Percentiles rank a stretch among this genome's conserved stretches.
phyloP scores from a whole-genome alignment of 2,797 vertebrate species.

The Spinibarbus caldwelli region DNA sequence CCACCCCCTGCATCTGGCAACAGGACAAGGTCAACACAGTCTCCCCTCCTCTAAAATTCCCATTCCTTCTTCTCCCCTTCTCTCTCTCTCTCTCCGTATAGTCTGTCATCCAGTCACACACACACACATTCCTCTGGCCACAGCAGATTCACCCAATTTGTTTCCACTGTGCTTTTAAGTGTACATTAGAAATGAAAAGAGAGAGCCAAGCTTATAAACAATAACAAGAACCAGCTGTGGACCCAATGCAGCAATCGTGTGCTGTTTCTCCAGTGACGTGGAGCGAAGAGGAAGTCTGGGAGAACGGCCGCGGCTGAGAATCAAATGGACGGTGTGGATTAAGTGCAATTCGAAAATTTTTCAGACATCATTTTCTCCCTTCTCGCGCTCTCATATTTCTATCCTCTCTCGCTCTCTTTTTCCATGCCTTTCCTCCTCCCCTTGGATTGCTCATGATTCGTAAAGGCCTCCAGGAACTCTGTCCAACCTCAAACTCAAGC shows the following conservation, averaged over 20 bases:
- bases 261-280: background rate
- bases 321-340: conserved; percentile 35
- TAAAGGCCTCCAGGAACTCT: conserved; percentile 42
- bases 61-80: conserved; percentile 24
- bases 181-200: conserved; percentile 56
- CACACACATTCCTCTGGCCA: conserved; percentile 76
- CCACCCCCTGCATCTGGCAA: conserved; percentile 48
- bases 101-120: conserved; percentile 42
- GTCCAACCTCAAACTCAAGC: conserved; percentile 40
- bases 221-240: conserved; percentile 81
- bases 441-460: conserved; percentile 36
- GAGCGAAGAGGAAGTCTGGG: background rate
- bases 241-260: conserved; percentile 50
- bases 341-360: conserved; percentile 21
- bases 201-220: conserved; percentile 78
- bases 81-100: conserved; percentile 26
- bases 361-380: conserved; percentile 24
- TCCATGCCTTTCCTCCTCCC: conserved; percentile 54
- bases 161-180: conserved; percentile 73
- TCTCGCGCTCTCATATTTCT: conserved; percentile 21
- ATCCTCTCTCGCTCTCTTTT: conserved; percentile 34
- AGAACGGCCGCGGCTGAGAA: background rate
- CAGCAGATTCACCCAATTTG: conserved; percentile 82
- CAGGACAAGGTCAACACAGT: conserved; percentile 50
- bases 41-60: conserved; percentile 44